phyloP scores from a whole-genome alignment of 2,888 invertebrate species.

The Idaea biselata region DNA sequence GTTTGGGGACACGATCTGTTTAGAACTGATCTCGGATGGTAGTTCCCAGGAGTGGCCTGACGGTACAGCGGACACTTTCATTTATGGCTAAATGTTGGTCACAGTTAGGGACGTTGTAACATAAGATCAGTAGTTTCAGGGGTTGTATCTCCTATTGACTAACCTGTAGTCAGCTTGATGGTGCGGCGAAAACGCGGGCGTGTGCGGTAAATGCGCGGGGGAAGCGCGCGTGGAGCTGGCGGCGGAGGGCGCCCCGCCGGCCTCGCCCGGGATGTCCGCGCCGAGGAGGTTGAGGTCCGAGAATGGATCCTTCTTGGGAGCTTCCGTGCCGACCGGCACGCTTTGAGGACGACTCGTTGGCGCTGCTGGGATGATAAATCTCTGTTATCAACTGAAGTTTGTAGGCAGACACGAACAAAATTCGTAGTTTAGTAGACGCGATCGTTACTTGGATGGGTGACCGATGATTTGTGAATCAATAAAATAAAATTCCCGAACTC shows the following conservation, averaged over 20 bases:
- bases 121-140: no score
- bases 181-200: conserved; percentile 63
- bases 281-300: conserved; percentile 82
- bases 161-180: conserved; percentile 76
- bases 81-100: no score
- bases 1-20: no score
- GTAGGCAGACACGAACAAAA: no score
- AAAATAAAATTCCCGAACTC: no score
- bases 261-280: conserved; percentile 55
- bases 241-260: conserved; percentile 57
- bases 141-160: not conserved
- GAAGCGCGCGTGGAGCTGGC: conserved; percentile 55
- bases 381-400: not conserved
- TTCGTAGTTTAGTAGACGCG: not conserved
- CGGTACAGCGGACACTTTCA: no score
- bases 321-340: conserved; percentile 66
- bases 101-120: no score
- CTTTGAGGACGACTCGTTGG: conserved; percentile 55
- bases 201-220: conserved; percentile 52
- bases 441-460: not conserved
- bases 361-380: not conserved
- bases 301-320: conserved; percentile 84
- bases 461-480: no score
- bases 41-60: no score
- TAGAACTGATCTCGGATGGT: no score